phyloP scores from a whole-genome alignment of 2,113 vertebrate species.

The Gopherus flavomarginatus region DNA sequence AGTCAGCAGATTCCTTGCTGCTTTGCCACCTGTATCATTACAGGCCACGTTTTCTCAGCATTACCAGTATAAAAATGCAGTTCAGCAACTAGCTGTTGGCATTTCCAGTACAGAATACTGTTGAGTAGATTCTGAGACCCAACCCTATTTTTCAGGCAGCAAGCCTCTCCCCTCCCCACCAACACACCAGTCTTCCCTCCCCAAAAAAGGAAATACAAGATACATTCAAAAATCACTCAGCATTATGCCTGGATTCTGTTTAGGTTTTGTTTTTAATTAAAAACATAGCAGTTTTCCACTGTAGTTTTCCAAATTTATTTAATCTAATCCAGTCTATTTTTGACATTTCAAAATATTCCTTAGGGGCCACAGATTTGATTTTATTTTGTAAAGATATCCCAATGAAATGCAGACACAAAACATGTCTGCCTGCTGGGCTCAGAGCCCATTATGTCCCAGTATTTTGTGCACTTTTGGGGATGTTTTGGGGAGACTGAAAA shows the following conservation, averaged over 20 bases:
- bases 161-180: background rate
- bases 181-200: no score
- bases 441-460: slow-evolving; percentile 50
- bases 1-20: slow-evolving; percentile 38
- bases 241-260: background rate
- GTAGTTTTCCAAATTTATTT: slow-evolving; percentile 18
- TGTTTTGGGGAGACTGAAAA: slow-evolving; percentile 40
- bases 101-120: background rate
- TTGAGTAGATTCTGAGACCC: slow-evolving; percentile 3
- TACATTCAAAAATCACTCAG: background rate
- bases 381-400: background rate
- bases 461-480: slow-evolving; percentile 41
- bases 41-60: background rate
- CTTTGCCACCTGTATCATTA: slow-evolving; percentile 40
- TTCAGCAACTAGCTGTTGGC: background rate
- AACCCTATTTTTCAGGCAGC: background rate
- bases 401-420: slow-evolving; percentile 27
- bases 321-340: slow-evolving; percentile 6
- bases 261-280: background rate
- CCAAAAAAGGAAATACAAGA: background rate
- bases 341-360: slow-evolving; percentile 48
- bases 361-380: background rate
- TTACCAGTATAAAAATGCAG: background rate
- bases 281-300: background rate
- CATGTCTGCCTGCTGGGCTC: slow-evolving; percentile 31